Evolutionary conservation across 2,888 invertebrate species (phyloP).

Genomic region (Metellina segmentata): DNA sequence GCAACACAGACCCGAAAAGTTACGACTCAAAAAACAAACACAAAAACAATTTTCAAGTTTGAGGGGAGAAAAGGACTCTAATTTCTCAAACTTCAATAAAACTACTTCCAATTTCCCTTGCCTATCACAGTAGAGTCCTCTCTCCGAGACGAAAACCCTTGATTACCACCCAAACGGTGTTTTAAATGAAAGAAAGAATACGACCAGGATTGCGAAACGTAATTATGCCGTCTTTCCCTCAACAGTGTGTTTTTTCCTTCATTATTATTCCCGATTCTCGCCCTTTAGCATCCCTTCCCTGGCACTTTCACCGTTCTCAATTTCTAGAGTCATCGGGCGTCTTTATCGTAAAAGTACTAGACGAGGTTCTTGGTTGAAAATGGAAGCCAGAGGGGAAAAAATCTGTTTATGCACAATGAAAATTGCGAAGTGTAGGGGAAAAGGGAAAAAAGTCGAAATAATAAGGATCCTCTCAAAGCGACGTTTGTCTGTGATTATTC

Average conservation of each 20-base stretch:
- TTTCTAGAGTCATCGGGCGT: conserved; percentile 48
- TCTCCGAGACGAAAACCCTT: background rate
- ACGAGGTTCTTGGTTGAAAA: background rate
- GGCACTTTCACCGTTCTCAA: conserved; percentile 1
- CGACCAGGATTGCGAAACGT: conserved; percentile 31
- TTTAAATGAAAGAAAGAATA: conserved; percentile 39
- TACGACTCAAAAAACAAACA: background rate
- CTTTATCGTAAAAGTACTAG: conserved; percentile 29
- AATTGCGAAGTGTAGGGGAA: conserved; percentile 3
- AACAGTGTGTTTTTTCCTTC: background rate
- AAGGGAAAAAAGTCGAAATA: conserved; percentile 4
- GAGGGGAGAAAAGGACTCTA: background rate
- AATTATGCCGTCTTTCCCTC: conserved; percentile 35
- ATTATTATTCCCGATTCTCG: background rate
- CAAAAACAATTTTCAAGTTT: background rate
- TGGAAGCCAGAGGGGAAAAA: background rate
- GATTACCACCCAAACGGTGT: conserved; percentile 23
- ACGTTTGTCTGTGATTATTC: conserved; percentile 48
- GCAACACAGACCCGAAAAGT: no score
- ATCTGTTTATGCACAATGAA: background rate
- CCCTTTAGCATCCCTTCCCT: background rate
- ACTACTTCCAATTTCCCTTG: conserved; percentile 1
- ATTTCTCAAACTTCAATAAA: conserved; percentile 8
- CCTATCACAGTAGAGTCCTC: conserved; percentile 1
- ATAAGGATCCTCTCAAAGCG: conserved; percentile 11